phyloP scores from a whole-genome alignment of 1,140 invertebrate species.

The Cyclargus thomasi region DNA sequence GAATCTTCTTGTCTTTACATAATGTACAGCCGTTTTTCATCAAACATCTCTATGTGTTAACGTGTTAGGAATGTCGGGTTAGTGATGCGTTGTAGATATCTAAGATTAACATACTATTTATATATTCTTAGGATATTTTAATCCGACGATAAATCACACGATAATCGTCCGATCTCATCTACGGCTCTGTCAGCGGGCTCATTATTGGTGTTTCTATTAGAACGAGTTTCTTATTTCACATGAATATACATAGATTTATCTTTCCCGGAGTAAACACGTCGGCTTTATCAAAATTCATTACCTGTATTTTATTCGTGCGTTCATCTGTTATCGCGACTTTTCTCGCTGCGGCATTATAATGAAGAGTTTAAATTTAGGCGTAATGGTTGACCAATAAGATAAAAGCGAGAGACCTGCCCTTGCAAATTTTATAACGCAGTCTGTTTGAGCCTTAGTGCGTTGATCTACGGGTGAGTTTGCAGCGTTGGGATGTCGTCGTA shows the following conservation, averaged over 20 bases:
- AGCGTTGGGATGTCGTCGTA: slow-evolving; percentile 20
- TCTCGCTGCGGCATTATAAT: slow-evolving; percentile 71
- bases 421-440: slow-evolving; percentile 31
- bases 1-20: background rate
- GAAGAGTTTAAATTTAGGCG: slow-evolving; percentile 74
- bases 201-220: slow-evolving; percentile 49
- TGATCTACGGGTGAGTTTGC: slow-evolving; percentile 35
- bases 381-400: slow-evolving; percentile 75
- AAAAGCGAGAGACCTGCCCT: slow-evolving; percentile 62
- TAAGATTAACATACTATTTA: slow-evolving; percentile 11
- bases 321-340: slow-evolving; percentile 62
- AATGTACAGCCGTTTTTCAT: background rate
- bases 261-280: slow-evolving; percentile 43
- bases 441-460: slow-evolving; percentile 27
- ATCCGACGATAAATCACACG: slow-evolving; percentile 38
- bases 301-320: slow-evolving; percentile 66
- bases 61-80: background rate
- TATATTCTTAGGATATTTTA: slow-evolving; percentile 21
- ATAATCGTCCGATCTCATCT: slow-evolving; percentile 40
- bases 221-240: slow-evolving; percentile 47
- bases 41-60: slow-evolving; percentile 3
- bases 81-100: slow-evolving; percentile 2
- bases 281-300: slow-evolving; percentile 71
- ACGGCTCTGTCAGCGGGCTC: slow-evolving; percentile 39
- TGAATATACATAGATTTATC: slow-evolving; percentile 45